These are phyloP conservation scores for Anolis sagrei DNA, from an alignment of 2,113 vertebrate genomes.

Conservation along the genomic window DNA sequence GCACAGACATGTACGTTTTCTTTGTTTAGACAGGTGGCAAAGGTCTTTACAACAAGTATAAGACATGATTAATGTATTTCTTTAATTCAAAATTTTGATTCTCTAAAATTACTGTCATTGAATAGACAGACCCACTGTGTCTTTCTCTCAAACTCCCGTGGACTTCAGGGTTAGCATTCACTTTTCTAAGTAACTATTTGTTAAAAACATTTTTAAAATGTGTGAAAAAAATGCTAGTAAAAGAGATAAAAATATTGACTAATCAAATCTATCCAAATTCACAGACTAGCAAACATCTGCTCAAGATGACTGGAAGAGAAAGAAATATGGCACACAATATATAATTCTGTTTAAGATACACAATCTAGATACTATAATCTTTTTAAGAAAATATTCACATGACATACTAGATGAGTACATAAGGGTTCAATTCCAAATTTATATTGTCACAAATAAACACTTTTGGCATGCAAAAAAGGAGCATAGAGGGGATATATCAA, in stretches of 20 bases:
- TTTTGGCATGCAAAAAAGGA: slow-evolving; percentile 69
- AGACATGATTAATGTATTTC: not conserved
- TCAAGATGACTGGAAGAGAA: slow-evolving; percentile 17
- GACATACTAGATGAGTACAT: slow-evolving; percentile 33
- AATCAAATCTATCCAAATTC: slow-evolving; percentile 18
- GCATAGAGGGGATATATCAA: slow-evolving; percentile 43
- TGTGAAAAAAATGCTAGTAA: slow-evolving; percentile 43
- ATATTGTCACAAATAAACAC: slow-evolving; percentile 53
- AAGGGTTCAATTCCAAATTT: slow-evolving; percentile 60
- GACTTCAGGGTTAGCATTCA: not conserved
- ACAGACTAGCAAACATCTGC: slow-evolving; percentile 9
- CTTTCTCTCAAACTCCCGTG: slow-evolving; percentile 6
- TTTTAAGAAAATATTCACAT: slow-evolving; percentile 37
- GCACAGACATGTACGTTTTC: slow-evolving; percentile 4
- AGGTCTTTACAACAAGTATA: not conserved
- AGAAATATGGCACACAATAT: slow-evolving; percentile 3
- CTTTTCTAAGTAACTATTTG: slow-evolving; percentile 36
- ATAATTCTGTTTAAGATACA: slow-evolving; percentile 13
- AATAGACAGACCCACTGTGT: not conserved
- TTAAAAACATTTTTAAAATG: slow-evolving; percentile 45
- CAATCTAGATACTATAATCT: slow-evolving; percentile 38
- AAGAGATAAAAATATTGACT: slow-evolving; percentile 27
- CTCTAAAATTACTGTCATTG: not conserved
- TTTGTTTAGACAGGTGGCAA: not conserved
- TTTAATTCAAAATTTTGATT: not conserved